phyloP scores from a whole-genome alignment of 2,888 invertebrate genomes.

The Meandrusa payeni region DNA sequence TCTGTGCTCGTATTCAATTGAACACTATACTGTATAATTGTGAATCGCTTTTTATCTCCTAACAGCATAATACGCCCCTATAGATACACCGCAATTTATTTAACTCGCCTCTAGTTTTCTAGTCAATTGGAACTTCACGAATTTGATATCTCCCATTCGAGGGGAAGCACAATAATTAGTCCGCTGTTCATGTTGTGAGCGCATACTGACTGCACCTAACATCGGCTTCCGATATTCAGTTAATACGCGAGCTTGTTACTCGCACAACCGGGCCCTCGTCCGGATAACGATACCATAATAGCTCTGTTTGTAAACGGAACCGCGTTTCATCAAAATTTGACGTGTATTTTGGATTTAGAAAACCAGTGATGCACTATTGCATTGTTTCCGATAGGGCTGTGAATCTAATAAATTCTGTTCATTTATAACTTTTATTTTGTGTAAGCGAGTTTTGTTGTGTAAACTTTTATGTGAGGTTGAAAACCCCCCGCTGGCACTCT shows the following conservation, averaged over 20 bases:
- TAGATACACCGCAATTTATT: background rate
- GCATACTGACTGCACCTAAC: constrained; percentile 12
- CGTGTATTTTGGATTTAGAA: constrained; percentile 6
- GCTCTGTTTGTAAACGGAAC: constrained; percentile 6
- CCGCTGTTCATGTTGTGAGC: constrained; percentile 12
- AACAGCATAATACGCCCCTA: constrained; percentile 23
- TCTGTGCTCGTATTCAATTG: constrained; percentile 34
- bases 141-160: constrained; percentile 22
- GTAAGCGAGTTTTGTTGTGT: too few relatives aligned
- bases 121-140: constrained; percentile 16
- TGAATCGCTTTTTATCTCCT: constrained; percentile 28
- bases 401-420: too few relatives aligned
- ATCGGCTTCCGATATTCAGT: constrained; percentile 17
- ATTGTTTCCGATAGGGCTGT: constrained; percentile 1
- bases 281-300: constrained; percentile 22
- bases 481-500: too few relatives aligned
- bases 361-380: background rate
- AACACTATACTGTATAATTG: constrained; percentile 30
- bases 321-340: constrained; percentile 17
- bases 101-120: constrained; percentile 5
- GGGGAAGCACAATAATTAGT: constrained; percentile 24
- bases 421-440: too few relatives aligned
- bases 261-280: constrained; percentile 9
- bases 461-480: too few relatives aligned
- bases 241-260: constrained; percentile 20